These are phyloP conservation scores for Pseudanteris insignis DNA, from an alignment of 2,888 invertebrate species.

Conservation along the genomic window DNA sequence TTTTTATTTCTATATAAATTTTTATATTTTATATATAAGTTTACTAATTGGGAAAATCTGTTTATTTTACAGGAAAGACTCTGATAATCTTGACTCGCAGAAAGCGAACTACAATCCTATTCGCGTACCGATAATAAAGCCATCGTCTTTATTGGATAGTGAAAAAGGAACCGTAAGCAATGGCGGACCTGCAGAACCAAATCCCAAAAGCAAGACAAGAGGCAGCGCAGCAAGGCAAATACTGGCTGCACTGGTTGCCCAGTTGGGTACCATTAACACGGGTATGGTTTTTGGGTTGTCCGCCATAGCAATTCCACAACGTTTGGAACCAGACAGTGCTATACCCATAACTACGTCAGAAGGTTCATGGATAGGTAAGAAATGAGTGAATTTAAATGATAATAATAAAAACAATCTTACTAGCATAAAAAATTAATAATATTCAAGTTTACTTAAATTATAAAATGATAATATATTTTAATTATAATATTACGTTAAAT, in stretches of 20 bases:
- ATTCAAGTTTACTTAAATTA: no score
- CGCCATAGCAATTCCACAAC: slow-evolving; percentile 73
- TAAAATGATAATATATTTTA: no score
- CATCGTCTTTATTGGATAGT: slow-evolving; percentile 39
- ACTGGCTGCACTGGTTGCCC: slow-evolving; percentile 73
- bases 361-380: slow-evolving; percentile 77
- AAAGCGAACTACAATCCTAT: slow-evolving; percentile 52
- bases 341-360: slow-evolving; percentile 69
- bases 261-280: slow-evolving; percentile 76
- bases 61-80: slow-evolving; percentile 49
- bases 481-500: no score
- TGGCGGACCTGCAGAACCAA: slow-evolving; percentile 43
- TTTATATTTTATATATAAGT: no score
- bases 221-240: slow-evolving; percentile 68
- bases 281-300: slow-evolving; percentile 78
- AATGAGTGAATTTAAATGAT: neutral
- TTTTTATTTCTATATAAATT: neutral
- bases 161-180: slow-evolving; percentile 46
- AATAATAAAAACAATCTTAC: no score
- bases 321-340: slow-evolving; percentile 67
- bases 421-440: no score
- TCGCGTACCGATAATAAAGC: slow-evolving; percentile 50
- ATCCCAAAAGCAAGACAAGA: slow-evolving; percentile 43
- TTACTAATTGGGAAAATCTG: neutral
- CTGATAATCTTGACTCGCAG: slow-evolving; percentile 47